phyloP scores from a whole-genome alignment of 2,113 vertebrate genomes.

The Hippocampus comes region DNA sequence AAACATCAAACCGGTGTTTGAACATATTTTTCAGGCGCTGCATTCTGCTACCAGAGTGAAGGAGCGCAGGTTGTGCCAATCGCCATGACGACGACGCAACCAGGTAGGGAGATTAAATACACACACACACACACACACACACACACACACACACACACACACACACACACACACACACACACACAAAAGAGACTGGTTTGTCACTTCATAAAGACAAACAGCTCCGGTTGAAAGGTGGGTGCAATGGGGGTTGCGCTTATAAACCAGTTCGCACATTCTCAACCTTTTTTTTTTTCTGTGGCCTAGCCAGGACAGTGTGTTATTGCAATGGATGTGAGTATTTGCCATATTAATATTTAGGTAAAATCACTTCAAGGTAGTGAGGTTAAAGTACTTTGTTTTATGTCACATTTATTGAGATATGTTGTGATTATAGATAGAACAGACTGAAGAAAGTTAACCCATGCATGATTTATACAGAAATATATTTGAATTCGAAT shows the following conservation, averaged over 20 bases:
- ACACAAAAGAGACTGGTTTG: no score
- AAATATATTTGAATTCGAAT: not conserved
- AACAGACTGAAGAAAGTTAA: not conserved
- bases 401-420: not conserved
- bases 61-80: constrained; percentile 5
- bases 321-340: not conserved
- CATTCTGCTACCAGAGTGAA: constrained; percentile 4
- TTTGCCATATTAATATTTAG: not conserved
- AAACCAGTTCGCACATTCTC: not conserved
- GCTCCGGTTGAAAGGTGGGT: not conserved
- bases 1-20: not conserved
- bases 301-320: not conserved
- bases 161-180: no score
- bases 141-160: no score
- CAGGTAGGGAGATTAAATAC: not conserved
- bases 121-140: no score
- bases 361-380: not conserved
- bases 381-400: not conserved
- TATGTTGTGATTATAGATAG: not conserved
- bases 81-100: not conserved
- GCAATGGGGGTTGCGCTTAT: not conserved
- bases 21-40: not conserved
- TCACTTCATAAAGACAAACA: not conserved
- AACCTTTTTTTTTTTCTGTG: not conserved
- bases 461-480: not conserved